Evolutionary conservation across 2,797 vertebrate genomes (phyloP), one percentile per base, ranked within the genome.

Genomic region (Characodon lateralis): DNA sequence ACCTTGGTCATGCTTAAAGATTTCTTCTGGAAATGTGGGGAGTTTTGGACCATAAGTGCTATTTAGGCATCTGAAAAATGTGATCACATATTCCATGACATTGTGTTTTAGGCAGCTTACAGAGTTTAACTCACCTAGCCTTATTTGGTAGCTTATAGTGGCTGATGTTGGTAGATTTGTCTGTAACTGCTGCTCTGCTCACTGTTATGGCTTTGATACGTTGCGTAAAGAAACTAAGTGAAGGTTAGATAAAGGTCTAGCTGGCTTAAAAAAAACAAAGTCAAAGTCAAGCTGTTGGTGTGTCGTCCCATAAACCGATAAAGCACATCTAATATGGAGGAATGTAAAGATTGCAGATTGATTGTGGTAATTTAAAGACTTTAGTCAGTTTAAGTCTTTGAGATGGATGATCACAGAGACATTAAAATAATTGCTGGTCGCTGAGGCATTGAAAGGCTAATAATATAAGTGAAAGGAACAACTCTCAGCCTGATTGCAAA

Each of bases 21-120:
- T 9, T 0, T 70, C 74, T 59, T 73, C 51, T 70, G 66, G 41
- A 73, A 46, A 28, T 56, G 59, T 24, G 31, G 72, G 74, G 76
- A 55, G 5, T 61, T 80, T 71, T 71, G 66, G 58, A 63, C 53
- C 58, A 16, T 61, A 66, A 63, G 31, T 55, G 22, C 56, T 50
- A 68, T 77, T 79, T 72, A 43, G 56, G n/a, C 26, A 58, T 63
- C 35, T 61, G 13, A 71, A 65, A 71, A 63, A 61, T 65, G 56
- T 55, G 31, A 71, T 20, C 16, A 73, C n/a, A 56, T 48, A 71
- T 63, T 73, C 31, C 24, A 18, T 69, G 28, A 16, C 46, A 63
- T 22, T 39, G 46, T 35, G 26, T 61, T 73, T 75, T 68, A 61
- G 61, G 58, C 28, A n/a, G 14, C 51, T 35, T 35, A 18, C 24